Percentiles rank a stretch among this genome's conserved stretches.
Conservation (phyloP, 2,797 vertebrate species). For the Helicolenus hilgendorfi region DNA sequence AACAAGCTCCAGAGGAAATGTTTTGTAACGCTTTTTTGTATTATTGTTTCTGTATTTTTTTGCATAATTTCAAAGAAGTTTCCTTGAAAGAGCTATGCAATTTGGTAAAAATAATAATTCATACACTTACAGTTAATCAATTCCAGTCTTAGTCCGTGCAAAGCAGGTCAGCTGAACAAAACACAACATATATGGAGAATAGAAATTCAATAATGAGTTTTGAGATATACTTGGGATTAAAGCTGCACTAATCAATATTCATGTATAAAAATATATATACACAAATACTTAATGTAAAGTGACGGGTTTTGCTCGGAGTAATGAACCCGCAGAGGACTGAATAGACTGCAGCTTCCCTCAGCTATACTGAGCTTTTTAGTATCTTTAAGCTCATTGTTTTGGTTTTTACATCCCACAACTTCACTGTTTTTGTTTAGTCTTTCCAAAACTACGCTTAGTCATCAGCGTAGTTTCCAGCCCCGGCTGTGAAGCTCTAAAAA, state of each 20-base stretch:
- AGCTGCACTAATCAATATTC: not conserved
- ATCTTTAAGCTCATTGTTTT: not conserved
- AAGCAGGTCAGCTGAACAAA: not conserved
- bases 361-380: not conserved
- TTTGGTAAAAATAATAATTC: not conserved
- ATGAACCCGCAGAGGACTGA: too few species aligned
- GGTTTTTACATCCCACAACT: not conserved
- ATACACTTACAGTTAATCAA: not conserved
- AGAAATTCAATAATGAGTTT: not conserved
- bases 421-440: not conserved
- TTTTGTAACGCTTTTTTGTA: conserved; percentile 7
- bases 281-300: not conserved
- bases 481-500: not conserved
- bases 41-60: not conserved
- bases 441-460: too few species aligned
- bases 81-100: not conserved
- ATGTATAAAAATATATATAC: not conserved
- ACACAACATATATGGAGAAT: not conserved
- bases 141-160: not conserved
- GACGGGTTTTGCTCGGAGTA: not conserved
- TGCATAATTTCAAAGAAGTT: not conserved
- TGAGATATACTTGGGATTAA: not conserved
- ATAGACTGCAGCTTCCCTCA: too few species aligned
- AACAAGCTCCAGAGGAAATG: not conserved
- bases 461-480: not conserved